Evolutionary conservation across 2,797 vertebrate species (phyloP), one percentile per base, ranked within the genome.

Genomic region (Lacerta bilineata): DNA sequence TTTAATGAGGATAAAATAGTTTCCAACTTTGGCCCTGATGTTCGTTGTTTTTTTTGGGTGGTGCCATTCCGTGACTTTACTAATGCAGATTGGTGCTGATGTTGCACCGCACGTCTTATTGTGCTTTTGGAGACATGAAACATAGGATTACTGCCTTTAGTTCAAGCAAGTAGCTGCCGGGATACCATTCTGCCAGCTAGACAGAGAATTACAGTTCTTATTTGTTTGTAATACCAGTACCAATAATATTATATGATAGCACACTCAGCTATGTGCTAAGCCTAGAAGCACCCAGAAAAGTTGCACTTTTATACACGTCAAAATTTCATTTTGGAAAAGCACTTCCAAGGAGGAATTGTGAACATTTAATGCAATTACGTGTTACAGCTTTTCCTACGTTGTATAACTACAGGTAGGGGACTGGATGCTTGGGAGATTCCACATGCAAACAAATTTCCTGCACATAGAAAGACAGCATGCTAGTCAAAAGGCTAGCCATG

Each of bases 1-100:
- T 92, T 87, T 94, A 91, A 86, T 89, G 87, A 79, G 74, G 75
- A 1, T 83, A 86, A 84, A 84, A 92, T 86, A 83, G 29, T 76
- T 79, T 83, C 79, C 36, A 0, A 0, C 88, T 41, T 89, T 87
- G 0, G 75, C n/a, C 61, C n/a, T 76, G 1, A 69, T 87, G 61
- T 87, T 75, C 71, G 0, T 71, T 92, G 69, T 5, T 83, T 88
- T 5, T 83, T 94, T 55, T 76, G 64, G 87, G 39, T 72, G 75
- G 80, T 3, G 0, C 78, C 72, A 83, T 87, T 61, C 92, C 0
- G 0, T 89, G 55, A 27, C n/a, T 76, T n/a, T 0, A 0, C 68
- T 88, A 79, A 74, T 71, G 90, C 77, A 80, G 86, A 84, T 85
- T 90, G 90, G 69, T 82, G 20, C 88, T 71, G 41, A 79, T 92